These are phyloP conservation scores for Antedon mediterranea DNA, from an alignment of 53 echinoderm and acorn worm species.

Conservation along the genomic window DNA sequence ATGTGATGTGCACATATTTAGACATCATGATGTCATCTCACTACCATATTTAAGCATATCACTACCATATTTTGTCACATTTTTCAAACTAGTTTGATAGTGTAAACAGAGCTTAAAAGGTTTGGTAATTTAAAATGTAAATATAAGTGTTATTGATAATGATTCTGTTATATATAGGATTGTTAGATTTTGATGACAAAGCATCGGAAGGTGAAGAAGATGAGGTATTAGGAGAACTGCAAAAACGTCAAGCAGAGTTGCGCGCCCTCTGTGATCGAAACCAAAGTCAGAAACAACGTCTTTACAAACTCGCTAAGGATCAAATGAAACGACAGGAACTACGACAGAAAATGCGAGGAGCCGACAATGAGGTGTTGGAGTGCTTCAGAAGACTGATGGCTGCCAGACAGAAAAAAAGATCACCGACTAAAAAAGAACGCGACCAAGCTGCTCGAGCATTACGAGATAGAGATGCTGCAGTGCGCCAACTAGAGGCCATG, in stretches of 20 bases:
- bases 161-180: slow-evolving; percentile 36
- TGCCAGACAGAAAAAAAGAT: slow-evolving; percentile 91
- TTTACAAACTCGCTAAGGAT: slow-evolving; percentile 76
- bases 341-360: slow-evolving; percentile 65
- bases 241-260: slow-evolving; percentile 83
- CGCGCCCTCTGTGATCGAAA: slow-evolving; percentile 87
- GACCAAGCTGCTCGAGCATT: slow-evolving; percentile 78
- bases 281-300: slow-evolving; percentile 66
- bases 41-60: too few species aligned
- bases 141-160: too few species aligned
- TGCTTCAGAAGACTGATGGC: slow-evolving; percentile 83
- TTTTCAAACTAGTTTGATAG: too few species aligned
- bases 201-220: slow-evolving; percentile 59
- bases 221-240: slow-evolving; percentile 73
- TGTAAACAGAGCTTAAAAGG: too few species aligned
- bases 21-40: too few species aligned
- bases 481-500: slow-evolving; percentile 55
- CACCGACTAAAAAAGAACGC: slow-evolving; percentile 89
- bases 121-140: too few species aligned
- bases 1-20: too few species aligned
- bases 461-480: slow-evolving; percentile 59
- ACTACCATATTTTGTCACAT: too few species aligned
- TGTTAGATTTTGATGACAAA: slow-evolving; percentile 79
- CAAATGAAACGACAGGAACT: slow-evolving; percentile 84
- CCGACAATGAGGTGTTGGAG: slow-evolving; percentile 67